phyloP scores from a whole-genome alignment of 2,113 vertebrate genomes.

The Chamaetylas fuelleborni region DNA sequence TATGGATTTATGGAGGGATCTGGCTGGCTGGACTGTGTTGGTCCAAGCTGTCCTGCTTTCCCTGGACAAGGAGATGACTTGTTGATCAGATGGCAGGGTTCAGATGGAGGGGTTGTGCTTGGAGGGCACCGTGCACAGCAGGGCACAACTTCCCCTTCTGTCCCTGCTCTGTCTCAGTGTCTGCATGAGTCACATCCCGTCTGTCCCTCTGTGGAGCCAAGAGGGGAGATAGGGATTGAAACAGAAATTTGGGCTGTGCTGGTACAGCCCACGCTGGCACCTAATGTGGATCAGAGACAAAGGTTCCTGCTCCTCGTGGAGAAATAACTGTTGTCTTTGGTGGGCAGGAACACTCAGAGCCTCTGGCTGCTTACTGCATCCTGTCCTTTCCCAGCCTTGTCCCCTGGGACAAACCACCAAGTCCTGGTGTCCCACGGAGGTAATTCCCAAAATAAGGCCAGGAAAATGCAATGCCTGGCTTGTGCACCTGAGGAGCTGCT shows the following conservation, averaged over 20 bases:
- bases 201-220: background rate
- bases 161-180: background rate
- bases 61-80: background rate
- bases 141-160: background rate
- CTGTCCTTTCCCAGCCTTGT: background rate
- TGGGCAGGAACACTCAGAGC: background rate
- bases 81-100: background rate
- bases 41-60: background rate
- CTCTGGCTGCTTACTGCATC: background rate
- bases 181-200: background rate
- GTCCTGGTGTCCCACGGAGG: background rate
- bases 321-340: background rate
- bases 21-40: background rate
- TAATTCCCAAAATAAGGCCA: background rate
- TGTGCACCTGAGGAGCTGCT: background rate
- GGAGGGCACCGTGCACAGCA: background rate
- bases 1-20: background rate
- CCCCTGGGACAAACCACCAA: background rate
- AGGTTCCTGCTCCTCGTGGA: background rate
- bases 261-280: background rate
- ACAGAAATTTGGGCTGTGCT: background rate
- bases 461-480: background rate
- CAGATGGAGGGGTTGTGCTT: background rate
- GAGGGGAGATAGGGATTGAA: background rate
- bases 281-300: background rate